Conservation (phyloP, 1,140 invertebrate species). For the Ceratina calcarata region DNA sequence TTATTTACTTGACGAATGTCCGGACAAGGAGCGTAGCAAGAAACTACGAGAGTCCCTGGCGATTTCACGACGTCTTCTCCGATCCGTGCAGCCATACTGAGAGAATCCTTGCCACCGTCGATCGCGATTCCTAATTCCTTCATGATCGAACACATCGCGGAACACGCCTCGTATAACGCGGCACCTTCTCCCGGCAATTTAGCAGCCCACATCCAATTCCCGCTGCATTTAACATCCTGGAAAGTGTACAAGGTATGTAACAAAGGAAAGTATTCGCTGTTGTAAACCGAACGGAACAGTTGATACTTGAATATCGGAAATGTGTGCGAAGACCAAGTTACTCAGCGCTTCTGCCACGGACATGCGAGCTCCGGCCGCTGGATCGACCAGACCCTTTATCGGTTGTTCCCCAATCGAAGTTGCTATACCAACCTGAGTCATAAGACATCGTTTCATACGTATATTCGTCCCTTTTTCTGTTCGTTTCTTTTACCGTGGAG, state of each 20-base stretch:
- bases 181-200: slow-evolving; percentile 96
- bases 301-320: slow-evolving; percentile 86
- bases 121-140: slow-evolving; percentile 93
- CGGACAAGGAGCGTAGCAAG: slow-evolving; percentile 95
- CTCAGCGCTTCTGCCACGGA: slow-evolving; percentile 96
- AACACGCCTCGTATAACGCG: slow-evolving; percentile 91
- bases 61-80: slow-evolving; percentile 89
- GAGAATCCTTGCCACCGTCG: slow-evolving; percentile 98
- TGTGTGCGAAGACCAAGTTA: slow-evolving; percentile 97
- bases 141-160: slow-evolving; percentile 94
- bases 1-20: slow-evolving; percentile 86
- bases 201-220: slow-evolving; percentile 99
- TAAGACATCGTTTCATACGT: slow-evolving; percentile 1
- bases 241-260: not conserved
- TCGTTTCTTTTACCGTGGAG: slow-evolving; percentile 78
- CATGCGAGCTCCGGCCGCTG: slow-evolving; percentile 93
- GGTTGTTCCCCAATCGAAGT: slow-evolving; percentile 98
- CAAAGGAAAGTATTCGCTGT: no score
- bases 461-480: not conserved
- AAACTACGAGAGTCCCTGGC: slow-evolving; percentile 96
- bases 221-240: slow-evolving; percentile 96
- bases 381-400: slow-evolving; percentile 92
- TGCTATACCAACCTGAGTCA: slow-evolving; percentile 89
- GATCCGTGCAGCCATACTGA: slow-evolving; percentile 97
- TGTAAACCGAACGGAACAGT: not conserved